phyloP scores from a whole-genome alignment of 2,797 vertebrate species.

The Prionace glauca region DNA sequence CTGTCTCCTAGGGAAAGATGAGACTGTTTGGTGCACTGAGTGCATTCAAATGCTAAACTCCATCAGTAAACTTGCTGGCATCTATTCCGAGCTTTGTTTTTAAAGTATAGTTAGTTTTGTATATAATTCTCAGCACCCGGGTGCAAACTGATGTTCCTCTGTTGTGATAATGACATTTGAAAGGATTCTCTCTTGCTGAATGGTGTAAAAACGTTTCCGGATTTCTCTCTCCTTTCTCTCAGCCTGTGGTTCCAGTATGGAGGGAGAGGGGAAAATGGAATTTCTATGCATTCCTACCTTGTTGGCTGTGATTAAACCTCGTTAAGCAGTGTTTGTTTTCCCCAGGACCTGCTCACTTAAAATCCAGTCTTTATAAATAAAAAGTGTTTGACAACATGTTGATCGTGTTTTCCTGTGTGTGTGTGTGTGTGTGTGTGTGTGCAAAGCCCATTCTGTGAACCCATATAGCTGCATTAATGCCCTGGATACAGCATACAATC shows the following conservation, averaged over 20 bases:
- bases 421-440: neutral
- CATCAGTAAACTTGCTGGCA: neutral
- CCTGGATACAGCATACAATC: no score
- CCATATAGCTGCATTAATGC: no score
- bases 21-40: neutral
- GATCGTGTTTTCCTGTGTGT: neutral
- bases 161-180: slow-evolving; percentile 18
- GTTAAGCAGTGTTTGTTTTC: slow-evolving; percentile 14
- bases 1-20: neutral
- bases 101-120: neutral
- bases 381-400: slow-evolving; percentile 13
- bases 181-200: slow-evolving; percentile 16
- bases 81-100: neutral
- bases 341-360: neutral
- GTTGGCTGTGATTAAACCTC: slow-evolving; percentile 22
- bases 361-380: slow-evolving; percentile 36
- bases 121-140: neutral
- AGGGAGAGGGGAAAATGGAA: neutral
- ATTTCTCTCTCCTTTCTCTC: neutral
- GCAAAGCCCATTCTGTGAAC: neutral
- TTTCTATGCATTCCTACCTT: slow-evolving; percentile 33
- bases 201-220: slow-evolving; percentile 16
- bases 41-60: neutral
- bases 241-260: neutral
- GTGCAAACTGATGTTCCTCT: neutral